Evolutionary conservation across 2,888 invertebrate species (phyloP).

Genomic region (Quadriops clusia): DNA sequence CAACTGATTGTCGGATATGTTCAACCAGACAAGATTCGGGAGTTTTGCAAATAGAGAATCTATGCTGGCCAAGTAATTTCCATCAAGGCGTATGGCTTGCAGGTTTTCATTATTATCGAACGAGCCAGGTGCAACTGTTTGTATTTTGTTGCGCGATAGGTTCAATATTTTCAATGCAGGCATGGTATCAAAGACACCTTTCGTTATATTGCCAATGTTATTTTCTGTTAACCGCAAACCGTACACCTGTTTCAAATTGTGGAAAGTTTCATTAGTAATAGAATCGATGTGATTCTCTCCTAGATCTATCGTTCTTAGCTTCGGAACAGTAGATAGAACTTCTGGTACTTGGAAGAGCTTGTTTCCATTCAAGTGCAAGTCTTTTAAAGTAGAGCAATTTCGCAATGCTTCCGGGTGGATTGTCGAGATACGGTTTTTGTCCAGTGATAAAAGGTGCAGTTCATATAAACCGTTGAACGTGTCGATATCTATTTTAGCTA

Average conservation of each 20-base stretch:
- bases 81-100: slow-evolving; percentile 70
- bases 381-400: slow-evolving; percentile 69
- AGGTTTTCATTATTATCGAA: slow-evolving; percentile 68
- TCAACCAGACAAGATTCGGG: slow-evolving; percentile 72
- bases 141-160: slow-evolving; percentile 71
- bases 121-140: slow-evolving; percentile 62
- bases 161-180: slow-evolving; percentile 69
- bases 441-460: slow-evolving; percentile 63
- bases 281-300: slow-evolving; percentile 74
- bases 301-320: slow-evolving; percentile 68
- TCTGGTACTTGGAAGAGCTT: slow-evolving; percentile 63
- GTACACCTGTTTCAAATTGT: slow-evolving; percentile 66
- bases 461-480: slow-evolving; percentile 67
- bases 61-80: slow-evolving; percentile 69
- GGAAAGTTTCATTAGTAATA: slow-evolving; percentile 69
- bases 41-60: slow-evolving; percentile 68
- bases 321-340: slow-evolving; percentile 60
- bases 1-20: slow-evolving; percentile 74
- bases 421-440: slow-evolving; percentile 65
- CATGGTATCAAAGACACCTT: slow-evolving; percentile 69
- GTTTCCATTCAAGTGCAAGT: slow-evolving; percentile 73
- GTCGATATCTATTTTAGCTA: slow-evolving; percentile 62
- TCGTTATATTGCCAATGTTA: slow-evolving; percentile 65
- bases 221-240: slow-evolving; percentile 76
- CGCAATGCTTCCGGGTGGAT: slow-evolving; percentile 64